These are phyloP conservation scores for Cydia amplana DNA, from an alignment of 1,140 invertebrate species.

Conservation along the genomic window DNA sequence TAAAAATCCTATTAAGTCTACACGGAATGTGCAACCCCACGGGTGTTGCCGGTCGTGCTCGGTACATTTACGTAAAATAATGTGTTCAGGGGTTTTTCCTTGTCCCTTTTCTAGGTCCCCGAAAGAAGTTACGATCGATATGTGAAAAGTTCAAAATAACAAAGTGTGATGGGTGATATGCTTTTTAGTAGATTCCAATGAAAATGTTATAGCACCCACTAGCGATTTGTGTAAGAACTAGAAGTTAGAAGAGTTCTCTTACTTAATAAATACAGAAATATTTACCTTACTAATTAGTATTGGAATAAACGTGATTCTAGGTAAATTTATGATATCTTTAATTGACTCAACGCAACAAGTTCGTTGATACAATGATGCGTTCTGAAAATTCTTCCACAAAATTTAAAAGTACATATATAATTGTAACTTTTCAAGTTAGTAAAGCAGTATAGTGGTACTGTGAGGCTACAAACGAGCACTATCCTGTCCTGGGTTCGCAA, in stretches of 20 bases:
- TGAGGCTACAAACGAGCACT: conserved; percentile 21
- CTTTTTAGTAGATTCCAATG: neutral
- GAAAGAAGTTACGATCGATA: conserved; percentile 1
- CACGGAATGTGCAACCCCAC: conserved; percentile 29
- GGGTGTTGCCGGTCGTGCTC: conserved; percentile 24
- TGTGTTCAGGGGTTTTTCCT: conserved; percentile 25
- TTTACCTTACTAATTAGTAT: no score
- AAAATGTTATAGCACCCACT: neutral
- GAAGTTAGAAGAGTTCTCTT: neutral
- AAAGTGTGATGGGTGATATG: neutral
- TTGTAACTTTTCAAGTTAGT: neutral
- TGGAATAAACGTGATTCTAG: no score
- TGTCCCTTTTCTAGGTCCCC: conserved; percentile 24
- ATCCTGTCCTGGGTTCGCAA: conserved; percentile 13
- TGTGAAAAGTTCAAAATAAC: neutral
- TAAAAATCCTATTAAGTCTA: conserved; percentile 31
- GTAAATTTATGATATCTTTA: no score
- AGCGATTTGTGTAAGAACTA: neutral
- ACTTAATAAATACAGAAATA: no score
- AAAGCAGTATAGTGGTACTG: neutral
- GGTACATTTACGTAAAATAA: conserved; percentile 32
- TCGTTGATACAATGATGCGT: no score
- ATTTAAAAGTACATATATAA: no score
- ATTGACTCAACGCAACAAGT: no score
- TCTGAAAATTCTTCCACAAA: no score